A percentile compares a stretch with the other conserved stretches of the same genome.
Conservation (phyloP, 2,888 invertebrate genomes). For the Artemia sinica region DNA sequence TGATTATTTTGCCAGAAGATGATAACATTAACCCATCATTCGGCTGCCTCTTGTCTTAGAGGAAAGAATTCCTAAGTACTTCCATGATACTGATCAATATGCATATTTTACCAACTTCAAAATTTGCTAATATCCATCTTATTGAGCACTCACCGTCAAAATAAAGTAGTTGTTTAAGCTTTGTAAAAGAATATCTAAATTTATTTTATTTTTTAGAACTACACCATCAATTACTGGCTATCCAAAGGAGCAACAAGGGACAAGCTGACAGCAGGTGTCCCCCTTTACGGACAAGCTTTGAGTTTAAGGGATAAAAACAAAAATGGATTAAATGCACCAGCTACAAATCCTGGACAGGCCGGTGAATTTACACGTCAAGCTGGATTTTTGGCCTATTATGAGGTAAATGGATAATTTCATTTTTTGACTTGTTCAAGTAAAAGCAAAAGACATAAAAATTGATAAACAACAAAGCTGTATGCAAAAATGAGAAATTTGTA, state of each 20-base stretch:
- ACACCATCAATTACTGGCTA: conserved; percentile 56
- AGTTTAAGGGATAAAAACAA: conserved; percentile 44
- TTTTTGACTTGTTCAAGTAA: not conserved
- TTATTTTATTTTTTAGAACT: conserved; percentile 42
- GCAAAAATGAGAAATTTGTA: not conserved
- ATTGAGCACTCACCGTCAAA: no score
- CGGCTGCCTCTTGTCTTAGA: no score
- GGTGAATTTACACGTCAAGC: conserved; percentile 49
- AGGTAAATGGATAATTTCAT: conserved; percentile 34
- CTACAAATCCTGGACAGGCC: conserved; percentile 48
- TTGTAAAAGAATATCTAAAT: not conserved
- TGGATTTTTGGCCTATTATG: conserved; percentile 59
- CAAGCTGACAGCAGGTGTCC: conserved; percentile 51
- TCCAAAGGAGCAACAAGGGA: conserved; percentile 44
- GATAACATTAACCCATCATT: no score
- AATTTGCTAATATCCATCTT: no score
- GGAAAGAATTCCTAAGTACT: no score
- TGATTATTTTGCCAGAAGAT: no score
- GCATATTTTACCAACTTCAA: no score
- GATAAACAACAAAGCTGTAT: not conserved
- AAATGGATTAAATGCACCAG: conserved; percentile 48
- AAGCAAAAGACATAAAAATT: not conserved
- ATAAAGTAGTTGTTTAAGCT: no score
- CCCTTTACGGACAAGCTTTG: conserved; percentile 77
- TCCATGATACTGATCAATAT: no score